Conservation (phyloP, 2,113 vertebrate genomes). For the Phyllostomus hastatus region DNA sequence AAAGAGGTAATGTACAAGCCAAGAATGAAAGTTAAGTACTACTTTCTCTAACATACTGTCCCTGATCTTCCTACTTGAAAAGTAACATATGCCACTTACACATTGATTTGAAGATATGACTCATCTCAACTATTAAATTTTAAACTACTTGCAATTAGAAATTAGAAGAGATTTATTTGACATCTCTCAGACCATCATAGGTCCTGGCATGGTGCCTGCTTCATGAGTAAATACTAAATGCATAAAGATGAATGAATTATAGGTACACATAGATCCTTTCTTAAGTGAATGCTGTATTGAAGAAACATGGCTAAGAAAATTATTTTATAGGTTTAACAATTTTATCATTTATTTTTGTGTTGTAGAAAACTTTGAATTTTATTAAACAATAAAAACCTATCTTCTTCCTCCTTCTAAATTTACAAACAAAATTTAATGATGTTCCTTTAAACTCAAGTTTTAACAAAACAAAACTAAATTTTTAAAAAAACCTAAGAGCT, state of each 20-base stretch:
- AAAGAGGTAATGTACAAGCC: background rate
- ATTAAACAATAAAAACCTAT: background rate
- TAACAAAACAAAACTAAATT: background rate
- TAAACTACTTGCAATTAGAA: background rate
- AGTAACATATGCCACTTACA: background rate
- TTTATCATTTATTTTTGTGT: background rate
- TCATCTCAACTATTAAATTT: background rate
- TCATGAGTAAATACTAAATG: background rate
- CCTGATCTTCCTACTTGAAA: background rate
- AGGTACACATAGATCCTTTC: background rate
- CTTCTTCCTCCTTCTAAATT: background rate
- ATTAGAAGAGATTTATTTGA: background rate
- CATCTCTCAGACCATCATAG: background rate
- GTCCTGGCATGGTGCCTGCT: background rate
- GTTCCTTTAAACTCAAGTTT: conserved; percentile 30
- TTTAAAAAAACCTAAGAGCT: background rate
- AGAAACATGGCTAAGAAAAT: background rate
- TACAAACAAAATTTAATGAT: background rate
- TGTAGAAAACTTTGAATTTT: background rate
- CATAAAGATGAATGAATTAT: background rate
- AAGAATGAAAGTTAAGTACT: background rate
- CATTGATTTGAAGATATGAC: background rate
- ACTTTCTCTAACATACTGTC: background rate
- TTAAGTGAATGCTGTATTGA: background rate
- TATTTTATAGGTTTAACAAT: background rate